These are phyloP conservation scores for Spisula solida DNA, from an alignment of 2,888 invertebrate species.

Conservation along the genomic window DNA sequence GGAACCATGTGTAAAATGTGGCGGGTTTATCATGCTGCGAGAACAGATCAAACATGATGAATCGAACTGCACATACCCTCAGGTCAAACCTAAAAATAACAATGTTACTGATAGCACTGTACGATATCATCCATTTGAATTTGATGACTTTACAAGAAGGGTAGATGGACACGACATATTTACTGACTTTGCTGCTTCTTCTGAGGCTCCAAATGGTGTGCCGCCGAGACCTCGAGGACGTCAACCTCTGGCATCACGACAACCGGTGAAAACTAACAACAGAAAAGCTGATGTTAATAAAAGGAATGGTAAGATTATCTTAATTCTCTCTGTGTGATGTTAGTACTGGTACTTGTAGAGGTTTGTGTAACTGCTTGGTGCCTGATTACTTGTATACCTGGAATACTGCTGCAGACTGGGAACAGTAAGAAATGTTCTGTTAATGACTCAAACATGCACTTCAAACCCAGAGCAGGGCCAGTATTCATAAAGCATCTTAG, in stretches of 20 bases:
- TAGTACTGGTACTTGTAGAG: no score
- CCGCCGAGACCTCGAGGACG: neutral
- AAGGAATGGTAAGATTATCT: neutral
- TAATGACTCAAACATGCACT: no score
- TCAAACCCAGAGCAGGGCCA: no score
- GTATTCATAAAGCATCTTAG: no score
- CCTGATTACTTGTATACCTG: no score
- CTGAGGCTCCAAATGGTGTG: neutral
- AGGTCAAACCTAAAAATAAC: slow-evolving; percentile 64
- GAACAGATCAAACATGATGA: slow-evolving; percentile 91
- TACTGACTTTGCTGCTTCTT: neutral
- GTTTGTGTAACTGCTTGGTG: no score
- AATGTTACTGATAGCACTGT: slow-evolving; percentile 17
- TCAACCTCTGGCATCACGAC: slow-evolving; percentile 30
- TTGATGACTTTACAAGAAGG: neutral
- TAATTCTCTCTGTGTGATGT: no score
- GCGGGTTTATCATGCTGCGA: slow-evolving; percentile 91
- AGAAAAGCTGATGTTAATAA: slow-evolving; percentile 38
- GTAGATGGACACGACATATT: neutral
- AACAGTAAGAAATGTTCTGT: no score
- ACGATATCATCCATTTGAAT: slow-evolving; percentile 3
- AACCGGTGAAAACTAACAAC: slow-evolving; percentile 29
- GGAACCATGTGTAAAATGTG: slow-evolving; percentile 91
- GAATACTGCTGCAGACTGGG: no score
- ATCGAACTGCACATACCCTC: slow-evolving; percentile 85